These are phyloP conservation scores for Bombus affinis DNA, from an alignment of 1,140 invertebrate genomes.

Conservation along the genomic window DNA sequence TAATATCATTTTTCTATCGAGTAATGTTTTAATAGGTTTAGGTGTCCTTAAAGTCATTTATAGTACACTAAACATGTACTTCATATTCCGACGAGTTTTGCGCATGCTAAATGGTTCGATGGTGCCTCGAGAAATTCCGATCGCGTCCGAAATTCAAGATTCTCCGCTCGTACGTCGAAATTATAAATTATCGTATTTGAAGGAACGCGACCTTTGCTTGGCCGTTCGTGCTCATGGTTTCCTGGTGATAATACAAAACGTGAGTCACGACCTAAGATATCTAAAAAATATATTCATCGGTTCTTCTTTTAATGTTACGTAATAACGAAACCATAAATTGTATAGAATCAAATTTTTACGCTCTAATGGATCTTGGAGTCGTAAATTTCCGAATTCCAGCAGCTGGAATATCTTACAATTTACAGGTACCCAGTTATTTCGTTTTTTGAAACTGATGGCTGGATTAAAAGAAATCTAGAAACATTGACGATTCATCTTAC, in stretches of 20 bases:
- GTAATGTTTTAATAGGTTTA: background rate
- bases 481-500: background rate
- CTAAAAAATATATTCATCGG: background rate
- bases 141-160: slow-evolving; percentile 29
- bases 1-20: background rate
- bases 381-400: background rate
- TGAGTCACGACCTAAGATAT: slow-evolving; percentile 11
- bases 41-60: background rate
- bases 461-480: background rate
- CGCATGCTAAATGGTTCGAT: background rate
- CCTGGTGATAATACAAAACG: slow-evolving; percentile 37
- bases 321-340: background rate
- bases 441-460: background rate
- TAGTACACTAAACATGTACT: background rate
- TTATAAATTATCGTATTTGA: slow-evolving; percentile 37
- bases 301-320: slow-evolving; percentile 13
- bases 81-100: background rate
- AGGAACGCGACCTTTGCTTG: slow-evolving; percentile 26
- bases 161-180: slow-evolving; percentile 21
- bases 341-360: background rate
- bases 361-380: background rate
- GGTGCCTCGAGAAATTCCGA: background rate
- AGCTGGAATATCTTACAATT: background rate
- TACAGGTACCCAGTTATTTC: too few relatives aligned
- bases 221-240: slow-evolving; percentile 31